phyloP scores from a whole-genome alignment of 2,113 vertebrate species.

The Forbesichthys papilliferus region DNA sequence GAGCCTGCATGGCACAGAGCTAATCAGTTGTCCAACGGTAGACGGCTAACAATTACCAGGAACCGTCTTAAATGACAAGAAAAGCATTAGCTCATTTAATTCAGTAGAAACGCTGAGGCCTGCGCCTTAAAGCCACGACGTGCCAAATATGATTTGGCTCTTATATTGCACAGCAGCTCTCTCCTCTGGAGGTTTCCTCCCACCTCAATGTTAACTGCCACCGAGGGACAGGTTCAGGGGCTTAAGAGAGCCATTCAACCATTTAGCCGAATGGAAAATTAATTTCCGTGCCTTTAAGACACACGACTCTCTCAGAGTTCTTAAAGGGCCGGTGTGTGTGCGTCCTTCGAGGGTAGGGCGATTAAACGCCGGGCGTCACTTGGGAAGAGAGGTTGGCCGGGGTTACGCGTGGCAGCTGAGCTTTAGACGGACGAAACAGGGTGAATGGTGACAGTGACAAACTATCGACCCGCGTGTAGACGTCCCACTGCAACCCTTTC shows the following conservation, averaged over 20 bases:
- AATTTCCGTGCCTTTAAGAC: conserved; percentile 38
- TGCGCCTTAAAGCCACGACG: conserved; percentile 20
- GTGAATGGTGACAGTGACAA: conserved; percentile 53
- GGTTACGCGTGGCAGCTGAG: conserved; percentile 55
- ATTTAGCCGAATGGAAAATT: conserved; percentile 35
- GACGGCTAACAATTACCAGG: not conserved
- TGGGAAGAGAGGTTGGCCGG: conserved; percentile 43
- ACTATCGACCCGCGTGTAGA: conserved; percentile 36
- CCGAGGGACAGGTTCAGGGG: conserved; percentile 12
- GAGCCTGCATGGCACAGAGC: not conserved
- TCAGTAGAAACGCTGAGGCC: conserved; percentile 23
- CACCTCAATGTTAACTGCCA: conserved; percentile 12
- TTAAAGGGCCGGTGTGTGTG: not conserved
- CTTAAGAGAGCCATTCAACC: conserved; percentile 14
- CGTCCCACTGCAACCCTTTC: conserved; percentile 41
- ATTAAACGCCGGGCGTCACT: conserved; percentile 68
- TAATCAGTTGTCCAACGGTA: not conserved
- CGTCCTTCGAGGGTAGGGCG: conserved; percentile 36
- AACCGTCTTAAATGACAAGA: conserved; percentile 16
- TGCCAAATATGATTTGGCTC: not conserved
- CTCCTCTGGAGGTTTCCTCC: not conserved
- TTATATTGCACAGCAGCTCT: not conserved
- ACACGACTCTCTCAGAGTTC: conserved; percentile 5
- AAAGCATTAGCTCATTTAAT: conserved; percentile 35
- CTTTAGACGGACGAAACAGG: conserved; percentile 39